phyloP scores from a whole-genome alignment of 92 coral and sea anemone species.

The Zoanthus solanderi region DNA sequence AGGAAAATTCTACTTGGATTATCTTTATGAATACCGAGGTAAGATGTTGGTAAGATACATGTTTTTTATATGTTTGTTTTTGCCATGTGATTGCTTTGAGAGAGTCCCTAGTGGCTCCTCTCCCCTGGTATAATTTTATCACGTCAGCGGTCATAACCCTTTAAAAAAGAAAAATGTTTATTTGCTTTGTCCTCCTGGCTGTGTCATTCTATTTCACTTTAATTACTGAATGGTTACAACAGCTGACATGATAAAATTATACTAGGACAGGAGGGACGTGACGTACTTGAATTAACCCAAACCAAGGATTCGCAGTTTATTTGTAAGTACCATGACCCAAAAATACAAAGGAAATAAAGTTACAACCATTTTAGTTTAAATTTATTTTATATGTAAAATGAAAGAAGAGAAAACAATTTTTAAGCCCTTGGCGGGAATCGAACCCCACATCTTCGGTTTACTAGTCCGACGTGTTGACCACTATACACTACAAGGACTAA shows the following conservation, averaged over 20 bases:
- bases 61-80: conserved; percentile 4
- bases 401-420: background rate
- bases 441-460: too few species aligned
- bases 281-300: conserved; percentile 1
- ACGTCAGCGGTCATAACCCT: conserved; percentile 10
- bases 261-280: conserved; percentile 8
- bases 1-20: conserved; percentile 72
- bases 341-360: conserved; percentile 4
- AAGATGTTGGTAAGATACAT: conserved; percentile 11
- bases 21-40: conserved; percentile 65
- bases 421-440: too few species aligned
- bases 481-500: too few species aligned
- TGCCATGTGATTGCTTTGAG: conserved; percentile 8
- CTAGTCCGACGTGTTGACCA: too few species aligned
- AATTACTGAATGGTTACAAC: conserved; percentile 6
- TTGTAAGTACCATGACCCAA: background rate
- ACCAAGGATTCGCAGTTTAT: background rate
- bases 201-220: background rate
- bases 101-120: conserved; percentile 7
- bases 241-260: conserved; percentile 3
- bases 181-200: conserved; percentile 1
- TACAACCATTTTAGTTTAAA: background rate
- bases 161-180: conserved; percentile 3
- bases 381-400: background rate
- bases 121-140: conserved; percentile 4